These are phyloP conservation scores for Drosophila bunnanda DNA, from an alignment of 2,888 invertebrate species.

Conservation along the genomic window DNA sequence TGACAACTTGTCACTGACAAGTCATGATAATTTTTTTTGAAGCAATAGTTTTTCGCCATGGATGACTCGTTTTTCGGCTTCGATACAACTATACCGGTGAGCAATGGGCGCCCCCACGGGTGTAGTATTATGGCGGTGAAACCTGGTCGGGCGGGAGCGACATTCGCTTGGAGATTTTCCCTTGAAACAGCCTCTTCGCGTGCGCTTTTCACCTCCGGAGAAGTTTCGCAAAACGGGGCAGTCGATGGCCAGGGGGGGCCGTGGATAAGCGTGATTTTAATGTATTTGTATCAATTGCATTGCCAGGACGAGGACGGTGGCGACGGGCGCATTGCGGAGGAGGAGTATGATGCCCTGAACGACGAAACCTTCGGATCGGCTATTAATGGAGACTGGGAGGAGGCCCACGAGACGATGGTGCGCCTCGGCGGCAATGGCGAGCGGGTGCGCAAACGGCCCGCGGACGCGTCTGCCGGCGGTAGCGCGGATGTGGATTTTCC, in stretches of 20 bases:
- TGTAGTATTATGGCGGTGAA: not conserved
- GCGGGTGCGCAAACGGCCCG: slow-evolving; percentile 46
- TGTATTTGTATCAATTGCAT: slow-evolving; percentile 6
- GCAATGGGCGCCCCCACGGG: slow-evolving; percentile 66
- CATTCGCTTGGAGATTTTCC: not conserved
- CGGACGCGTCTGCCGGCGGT: slow-evolving; percentile 2
- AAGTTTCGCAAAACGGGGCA: slow-evolving; percentile 24
- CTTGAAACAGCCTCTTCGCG: slow-evolving; percentile 5
- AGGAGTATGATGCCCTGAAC: slow-evolving; percentile 95
- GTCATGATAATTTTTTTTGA: slow-evolving; percentile 88
- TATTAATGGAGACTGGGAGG: slow-evolving; percentile 90
- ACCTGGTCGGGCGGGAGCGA: not conserved
- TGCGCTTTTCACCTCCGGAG: slow-evolving; percentile 25
- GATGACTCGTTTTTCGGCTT: slow-evolving; percentile 95
- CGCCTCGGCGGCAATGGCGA: slow-evolving; percentile 82
- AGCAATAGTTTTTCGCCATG: slow-evolving; percentile 87
- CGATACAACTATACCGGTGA: slow-evolving; percentile 91
- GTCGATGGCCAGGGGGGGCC: slow-evolving; percentile 34
- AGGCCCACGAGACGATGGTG: slow-evolving; percentile 89
- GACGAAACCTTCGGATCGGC: slow-evolving; percentile 96
- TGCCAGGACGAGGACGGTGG: slow-evolving; percentile 82
- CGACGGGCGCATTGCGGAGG: slow-evolving; percentile 88
- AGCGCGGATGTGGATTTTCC: slow-evolving; percentile 29
- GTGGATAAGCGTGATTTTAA: not conserved
- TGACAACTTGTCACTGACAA: slow-evolving; percentile 87